Conservation (phyloP, 2,888 invertebrate species). For the Colostygia pectinataria region DNA sequence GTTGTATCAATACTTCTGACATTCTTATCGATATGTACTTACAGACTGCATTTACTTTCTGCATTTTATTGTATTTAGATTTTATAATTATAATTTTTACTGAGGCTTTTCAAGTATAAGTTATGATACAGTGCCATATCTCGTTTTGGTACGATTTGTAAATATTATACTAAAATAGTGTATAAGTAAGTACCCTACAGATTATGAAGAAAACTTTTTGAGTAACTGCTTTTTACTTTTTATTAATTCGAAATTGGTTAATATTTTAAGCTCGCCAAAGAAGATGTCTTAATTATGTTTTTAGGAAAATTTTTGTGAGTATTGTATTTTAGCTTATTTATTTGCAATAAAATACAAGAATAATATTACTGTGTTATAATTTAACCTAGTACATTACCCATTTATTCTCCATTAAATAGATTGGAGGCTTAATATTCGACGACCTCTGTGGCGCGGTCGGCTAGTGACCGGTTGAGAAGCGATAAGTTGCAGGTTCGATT, state of each 20-base stretch:
- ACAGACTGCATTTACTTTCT: conserved; percentile 44
- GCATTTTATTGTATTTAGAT: conserved; percentile 30
- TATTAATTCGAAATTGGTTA: conserved; percentile 26
- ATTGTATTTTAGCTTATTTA: conserved; percentile 69
- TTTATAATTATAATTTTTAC: conserved; percentile 16
- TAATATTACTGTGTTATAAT: conserved; percentile 17
- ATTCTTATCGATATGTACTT: conserved; percentile 26
- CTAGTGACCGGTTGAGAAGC: too few species aligned
- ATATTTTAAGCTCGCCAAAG: conserved; percentile 42
- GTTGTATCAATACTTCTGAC: conserved; percentile 1
- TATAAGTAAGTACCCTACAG: conserved; percentile 31
- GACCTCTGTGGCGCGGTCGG: too few species aligned
- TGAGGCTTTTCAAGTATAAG: conserved; percentile 31
- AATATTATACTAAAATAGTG: conserved; percentile 33
- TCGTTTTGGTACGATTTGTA: conserved; percentile 36
- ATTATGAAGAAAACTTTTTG: conserved; percentile 20
- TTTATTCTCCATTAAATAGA: too few species aligned
- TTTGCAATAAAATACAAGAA: conserved; percentile 63
- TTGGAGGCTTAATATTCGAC: too few species aligned
- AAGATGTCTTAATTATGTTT: conserved; percentile 45
- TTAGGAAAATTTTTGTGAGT: conserved; percentile 52
- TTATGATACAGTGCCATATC: conserved; percentile 34
- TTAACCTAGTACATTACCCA: too few species aligned
- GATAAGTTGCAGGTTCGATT: too few species aligned
- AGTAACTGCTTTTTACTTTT: conserved; percentile 24